A percentile compares a stretch with the other conserved stretches of the same genome.
Evolutionary conservation across 1,140 invertebrate species (phyloP).

Genomic region (Phthorimaea operculella): DNA sequence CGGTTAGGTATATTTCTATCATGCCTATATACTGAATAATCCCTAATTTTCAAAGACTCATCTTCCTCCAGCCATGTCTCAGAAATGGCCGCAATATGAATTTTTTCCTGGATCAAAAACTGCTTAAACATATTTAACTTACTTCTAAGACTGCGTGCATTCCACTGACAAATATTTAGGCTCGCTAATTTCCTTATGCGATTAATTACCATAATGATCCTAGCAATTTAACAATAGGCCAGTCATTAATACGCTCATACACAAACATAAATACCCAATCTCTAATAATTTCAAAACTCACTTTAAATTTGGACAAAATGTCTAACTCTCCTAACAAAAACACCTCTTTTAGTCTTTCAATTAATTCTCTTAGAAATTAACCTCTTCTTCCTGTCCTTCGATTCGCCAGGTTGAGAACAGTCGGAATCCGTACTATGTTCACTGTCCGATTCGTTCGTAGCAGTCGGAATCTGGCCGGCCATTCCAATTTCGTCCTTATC

Average conservation of each 20-base stretch:
- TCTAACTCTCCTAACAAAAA: background rate
- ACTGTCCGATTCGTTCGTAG: background rate
- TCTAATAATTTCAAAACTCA: background rate
- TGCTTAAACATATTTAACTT: constrained; percentile 13
- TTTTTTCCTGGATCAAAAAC: constrained; percentile 15
- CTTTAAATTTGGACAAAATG: background rate
- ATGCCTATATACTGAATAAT: constrained; percentile 13
- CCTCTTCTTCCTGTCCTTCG: background rate
- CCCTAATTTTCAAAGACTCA: constrained; percentile 2
- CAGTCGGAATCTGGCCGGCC: background rate
- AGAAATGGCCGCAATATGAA: constrained; percentile 14
- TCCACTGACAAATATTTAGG: constrained; percentile 20
- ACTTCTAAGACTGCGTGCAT: constrained; percentile 15
- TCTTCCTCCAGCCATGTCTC: constrained; percentile 18
- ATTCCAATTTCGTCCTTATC: background rate
- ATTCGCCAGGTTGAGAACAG: background rate
- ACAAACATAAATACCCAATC: background rate
- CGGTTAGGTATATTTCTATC: constrained; percentile 4
- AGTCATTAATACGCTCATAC: background rate
- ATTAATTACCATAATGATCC: background rate
- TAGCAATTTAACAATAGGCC: background rate
- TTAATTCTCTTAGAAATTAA: background rate
- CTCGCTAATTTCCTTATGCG: background rate
- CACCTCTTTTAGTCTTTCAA: background rate
- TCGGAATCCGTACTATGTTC: background rate